Evolutionary conservation across 2,797 vertebrate genomes (phyloP).

Genomic region (Iguana delicatissima): DNA sequence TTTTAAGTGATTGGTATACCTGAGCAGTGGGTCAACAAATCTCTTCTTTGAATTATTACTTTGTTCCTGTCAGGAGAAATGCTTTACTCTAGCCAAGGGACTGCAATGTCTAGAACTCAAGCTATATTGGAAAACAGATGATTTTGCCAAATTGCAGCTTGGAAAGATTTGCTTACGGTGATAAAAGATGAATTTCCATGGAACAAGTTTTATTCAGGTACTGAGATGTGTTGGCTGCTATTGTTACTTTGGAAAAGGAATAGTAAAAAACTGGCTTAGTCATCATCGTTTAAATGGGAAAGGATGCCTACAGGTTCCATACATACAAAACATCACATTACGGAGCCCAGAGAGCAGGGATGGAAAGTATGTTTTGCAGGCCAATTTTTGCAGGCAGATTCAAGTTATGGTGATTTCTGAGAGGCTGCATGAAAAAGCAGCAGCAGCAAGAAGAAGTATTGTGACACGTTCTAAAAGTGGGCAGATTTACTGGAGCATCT

Average conservation of each 20-base stretch:
- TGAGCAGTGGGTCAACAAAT: neutral
- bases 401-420: too few relatives aligned
- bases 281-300: too few relatives aligned
- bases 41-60: slow-evolving; percentile 8
- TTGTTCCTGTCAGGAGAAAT: neutral
- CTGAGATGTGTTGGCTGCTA: neutral
- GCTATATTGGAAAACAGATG: neutral
- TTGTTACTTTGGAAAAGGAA: neutral
- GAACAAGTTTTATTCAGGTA: neutral
- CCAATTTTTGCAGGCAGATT: too few relatives aligned
- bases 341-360: neutral
- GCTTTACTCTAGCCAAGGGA: neutral
- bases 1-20: neutral
- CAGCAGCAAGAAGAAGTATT: too few relatives aligned
- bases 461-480: neutral
- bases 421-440: neutral
- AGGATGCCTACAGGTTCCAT: neutral
- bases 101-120: neutral
- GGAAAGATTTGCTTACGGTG: neutral
- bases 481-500: neutral
- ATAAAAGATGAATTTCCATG: neutral
- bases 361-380: too few relatives aligned
- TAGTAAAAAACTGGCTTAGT: neutral
- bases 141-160: neutral
- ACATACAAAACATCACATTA: neutral